These are phyloP conservation scores for Sciurus carolinensis DNA, from an alignment of 2,797 vertebrate genomes.

Conservation along the genomic window DNA sequence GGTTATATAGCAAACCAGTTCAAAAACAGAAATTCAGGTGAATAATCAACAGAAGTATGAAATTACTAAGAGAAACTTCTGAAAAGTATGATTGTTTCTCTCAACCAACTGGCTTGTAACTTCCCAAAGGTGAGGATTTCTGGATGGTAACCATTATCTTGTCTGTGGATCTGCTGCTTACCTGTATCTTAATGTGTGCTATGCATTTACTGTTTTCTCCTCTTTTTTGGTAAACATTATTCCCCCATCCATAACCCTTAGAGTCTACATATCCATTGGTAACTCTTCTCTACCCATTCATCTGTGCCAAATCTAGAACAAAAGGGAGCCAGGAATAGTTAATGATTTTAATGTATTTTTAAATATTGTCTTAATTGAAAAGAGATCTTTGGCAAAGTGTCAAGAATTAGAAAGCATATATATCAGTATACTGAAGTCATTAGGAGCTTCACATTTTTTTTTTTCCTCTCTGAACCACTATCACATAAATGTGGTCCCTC, in stretches of 20 bases:
- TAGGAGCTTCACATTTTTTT: background rate
- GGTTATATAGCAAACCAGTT: background rate
- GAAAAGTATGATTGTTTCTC: background rate
- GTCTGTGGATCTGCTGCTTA: background rate
- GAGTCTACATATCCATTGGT: background rate
- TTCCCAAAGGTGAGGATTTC: background rate
- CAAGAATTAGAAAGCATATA: background rate
- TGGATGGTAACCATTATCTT: background rate
- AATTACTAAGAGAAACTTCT: background rate
- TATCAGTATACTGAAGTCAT: background rate
- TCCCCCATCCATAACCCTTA: background rate
- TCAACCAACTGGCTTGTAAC: background rate
- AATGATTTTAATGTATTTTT: background rate
- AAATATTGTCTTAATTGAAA: constrained; percentile 22
- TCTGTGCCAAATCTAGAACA: background rate
- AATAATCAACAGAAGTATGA: background rate
- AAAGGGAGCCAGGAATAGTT: background rate
- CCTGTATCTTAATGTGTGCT: background rate
- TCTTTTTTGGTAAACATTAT: background rate
- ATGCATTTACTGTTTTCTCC: background rate
- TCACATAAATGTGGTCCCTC: background rate
- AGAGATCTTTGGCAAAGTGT: background rate
- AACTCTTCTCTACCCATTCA: background rate
- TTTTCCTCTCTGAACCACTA: background rate
- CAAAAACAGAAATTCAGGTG: background rate